Evolutionary conservation across 53 echinoderm and acorn worm genomes (phyloP).

Genomic region (Holothuria leucospilota): DNA sequence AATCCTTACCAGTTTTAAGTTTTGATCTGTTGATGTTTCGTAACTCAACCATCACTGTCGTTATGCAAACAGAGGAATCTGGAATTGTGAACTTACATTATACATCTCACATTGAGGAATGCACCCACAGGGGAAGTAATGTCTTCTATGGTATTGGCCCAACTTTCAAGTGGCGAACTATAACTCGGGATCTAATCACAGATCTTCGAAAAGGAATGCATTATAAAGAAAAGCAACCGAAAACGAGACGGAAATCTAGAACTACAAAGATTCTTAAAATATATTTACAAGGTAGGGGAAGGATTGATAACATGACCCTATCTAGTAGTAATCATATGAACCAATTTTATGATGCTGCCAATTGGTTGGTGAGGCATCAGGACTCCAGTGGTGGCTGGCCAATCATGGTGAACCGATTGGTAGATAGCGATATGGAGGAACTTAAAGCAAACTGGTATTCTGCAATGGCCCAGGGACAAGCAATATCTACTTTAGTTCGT

Average conservation of each 20-base stretch:
- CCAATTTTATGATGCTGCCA: conserved; percentile 92
- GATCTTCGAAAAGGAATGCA: conserved; percentile 59
- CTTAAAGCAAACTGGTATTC: conserved; percentile 96
- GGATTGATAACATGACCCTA: conserved; percentile 85
- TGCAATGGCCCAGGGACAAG: conserved; percentile 98
- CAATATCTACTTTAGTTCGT: conserved; percentile 87
- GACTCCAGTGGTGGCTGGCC: conserved; percentile 94
- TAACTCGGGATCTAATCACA: conserved; percentile 76
- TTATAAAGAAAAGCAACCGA: conserved; percentile 46
- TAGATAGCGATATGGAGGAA: conserved; percentile 73
- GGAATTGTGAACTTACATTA: conserved; percentile 78
- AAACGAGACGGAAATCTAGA: conserved; percentile 37
- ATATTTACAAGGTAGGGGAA: conserved; percentile 79
- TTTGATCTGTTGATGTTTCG: conserved; percentile 81
- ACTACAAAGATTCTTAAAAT: conserved; percentile 76
- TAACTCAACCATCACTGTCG: conserved; percentile 80
- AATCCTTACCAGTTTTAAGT: conserved; percentile 67
- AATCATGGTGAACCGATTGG: conserved; percentile 81
- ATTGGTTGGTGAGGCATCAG: conserved; percentile 91
- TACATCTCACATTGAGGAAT: conserved; percentile 62
- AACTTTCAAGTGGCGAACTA: conserved; percentile 75
- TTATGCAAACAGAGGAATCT: conserved; percentile 83
- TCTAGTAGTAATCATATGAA: conserved; percentile 83
- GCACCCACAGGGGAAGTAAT: conserved; percentile 74
- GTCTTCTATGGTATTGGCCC: conserved; percentile 85